A percentile compares a stretch with the other conserved stretches of the same genome.
Evolutionary conservation across 2,888 invertebrate genomes (phyloP).

Genomic region (Neoaliturus tenellus): DNA sequence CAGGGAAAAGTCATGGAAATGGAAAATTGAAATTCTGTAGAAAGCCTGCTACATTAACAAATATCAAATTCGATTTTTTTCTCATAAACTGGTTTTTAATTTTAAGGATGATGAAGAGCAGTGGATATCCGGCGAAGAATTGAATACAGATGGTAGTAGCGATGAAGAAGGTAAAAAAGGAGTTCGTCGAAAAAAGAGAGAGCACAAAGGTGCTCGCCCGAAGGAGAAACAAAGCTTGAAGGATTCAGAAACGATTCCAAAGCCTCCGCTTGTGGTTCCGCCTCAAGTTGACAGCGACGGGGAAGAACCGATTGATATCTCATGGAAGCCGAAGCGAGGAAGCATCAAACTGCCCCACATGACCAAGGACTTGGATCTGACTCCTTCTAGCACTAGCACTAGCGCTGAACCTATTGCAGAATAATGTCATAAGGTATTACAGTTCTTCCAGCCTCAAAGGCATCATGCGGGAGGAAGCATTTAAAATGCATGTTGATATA

Average conservation of each 20-base stretch:
- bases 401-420: slow-evolving; percentile 38
- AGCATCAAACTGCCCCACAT: slow-evolving; percentile 71
- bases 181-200: slow-evolving; percentile 48
- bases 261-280: slow-evolving; percentile 7
- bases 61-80: too few species aligned
- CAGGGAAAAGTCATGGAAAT: too few species aligned
- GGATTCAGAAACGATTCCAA: slow-evolving; percentile 48
- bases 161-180: slow-evolving; percentile 71
- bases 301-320: slow-evolving; percentile 63
- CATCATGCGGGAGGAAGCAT: background rate
- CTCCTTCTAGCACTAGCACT: slow-evolving; percentile 24
- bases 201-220: slow-evolving; percentile 46
- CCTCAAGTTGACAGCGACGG: slow-evolving; percentile 50
- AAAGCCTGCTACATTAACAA: too few species aligned
- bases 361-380: slow-evolving; percentile 59
- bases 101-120: slow-evolving; percentile 72
- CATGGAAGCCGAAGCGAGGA: slow-evolving; percentile 72
- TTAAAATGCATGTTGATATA: background rate
- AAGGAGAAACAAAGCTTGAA: slow-evolving; percentile 19
- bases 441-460: background rate
- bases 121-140: slow-evolving; percentile 74
- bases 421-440: background rate
- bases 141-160: slow-evolving; percentile 73
- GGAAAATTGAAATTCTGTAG: too few species aligned
- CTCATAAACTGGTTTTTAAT: too few species aligned